Evolutionary conservation across 2,888 invertebrate species (phyloP).

Genomic region (Himalopsyche kuldschensis): DNA sequence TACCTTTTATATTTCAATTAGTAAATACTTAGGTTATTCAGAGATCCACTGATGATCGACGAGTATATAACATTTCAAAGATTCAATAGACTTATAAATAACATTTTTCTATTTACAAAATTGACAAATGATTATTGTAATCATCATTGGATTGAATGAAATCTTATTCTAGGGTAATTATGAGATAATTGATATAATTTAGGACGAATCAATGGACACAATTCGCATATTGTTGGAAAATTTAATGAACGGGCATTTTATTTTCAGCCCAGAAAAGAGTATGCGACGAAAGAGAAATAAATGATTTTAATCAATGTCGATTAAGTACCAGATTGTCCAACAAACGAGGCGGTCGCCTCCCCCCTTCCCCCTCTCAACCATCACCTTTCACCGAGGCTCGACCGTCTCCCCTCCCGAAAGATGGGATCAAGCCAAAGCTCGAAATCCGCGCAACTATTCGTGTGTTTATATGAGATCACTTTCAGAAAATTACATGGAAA

Average conservation of each 20-base stretch:
- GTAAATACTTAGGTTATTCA: neutral
- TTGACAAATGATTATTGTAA: neutral
- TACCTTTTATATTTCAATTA: neutral
- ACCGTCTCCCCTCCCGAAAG: neutral
- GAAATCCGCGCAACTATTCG: slow-evolving; percentile 4
- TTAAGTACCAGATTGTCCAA: neutral
- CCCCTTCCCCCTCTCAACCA: too few species aligned
- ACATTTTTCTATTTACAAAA: neutral
- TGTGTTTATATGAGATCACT: slow-evolving; percentile 30
- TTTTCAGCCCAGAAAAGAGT: neutral
- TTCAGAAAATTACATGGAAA: slow-evolving; percentile 25
- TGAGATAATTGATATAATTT: neutral
- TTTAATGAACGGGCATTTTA: neutral
- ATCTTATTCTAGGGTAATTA: neutral
- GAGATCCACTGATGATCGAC: neutral
- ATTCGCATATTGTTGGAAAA: neutral
- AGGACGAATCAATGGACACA: neutral
- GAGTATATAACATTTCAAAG: neutral
- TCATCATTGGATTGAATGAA: neutral
- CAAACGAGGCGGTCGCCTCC: neutral
- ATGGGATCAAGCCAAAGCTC: neutral
- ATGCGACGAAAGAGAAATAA: neutral
- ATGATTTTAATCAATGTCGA: neutral
- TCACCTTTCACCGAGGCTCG: neutral
- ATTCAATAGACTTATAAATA: neutral